Conservation (phyloP, 2,797 vertebrate genomes). For the Paguma larvata region DNA sequence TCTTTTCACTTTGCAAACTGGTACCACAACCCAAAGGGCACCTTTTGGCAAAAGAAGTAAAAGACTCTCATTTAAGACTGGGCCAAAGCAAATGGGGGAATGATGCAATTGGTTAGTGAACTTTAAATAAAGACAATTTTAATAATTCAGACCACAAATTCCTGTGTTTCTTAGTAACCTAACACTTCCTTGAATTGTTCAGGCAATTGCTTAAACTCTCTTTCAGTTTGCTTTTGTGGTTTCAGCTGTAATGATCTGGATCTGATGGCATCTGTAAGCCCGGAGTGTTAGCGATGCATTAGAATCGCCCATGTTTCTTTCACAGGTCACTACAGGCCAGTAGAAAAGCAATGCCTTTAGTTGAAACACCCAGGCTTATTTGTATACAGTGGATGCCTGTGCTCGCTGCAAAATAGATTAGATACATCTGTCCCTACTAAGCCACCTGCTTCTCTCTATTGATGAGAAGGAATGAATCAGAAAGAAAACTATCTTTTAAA, state of each 20-base stretch:
- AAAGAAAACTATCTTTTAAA: conserved; percentile 51
- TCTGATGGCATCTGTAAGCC: conserved; percentile 52
- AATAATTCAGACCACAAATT: background rate
- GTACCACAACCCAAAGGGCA: background rate
- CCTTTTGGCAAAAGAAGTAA: background rate
- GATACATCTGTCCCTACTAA: conserved; percentile 24
- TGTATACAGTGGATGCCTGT: background rate
- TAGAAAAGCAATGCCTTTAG: conserved; percentile 7
- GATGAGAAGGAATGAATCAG: conserved; percentile 19
- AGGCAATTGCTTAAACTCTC: background rate
- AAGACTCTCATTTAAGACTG: background rate
- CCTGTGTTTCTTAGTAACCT: background rate
- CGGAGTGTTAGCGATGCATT: conserved; percentile 42
- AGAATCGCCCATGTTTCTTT: conserved; percentile 47
- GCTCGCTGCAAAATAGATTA: conserved; percentile 48
- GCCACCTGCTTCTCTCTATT: conserved; percentile 27
- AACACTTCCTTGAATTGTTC: conserved; percentile 3
- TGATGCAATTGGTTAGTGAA: background rate
- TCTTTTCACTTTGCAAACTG: background rate
- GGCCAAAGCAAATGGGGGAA: background rate
- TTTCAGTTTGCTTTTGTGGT: conserved; percentile 40
- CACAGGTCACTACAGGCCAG: conserved; percentile 47
- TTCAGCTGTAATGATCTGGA: conserved; percentile 47
- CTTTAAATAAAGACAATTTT: conserved; percentile 38
- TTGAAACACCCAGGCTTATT: conserved; percentile 36